Evolutionary conservation across 2,888 invertebrate species (phyloP).

Genomic region (Prosopocoilus inquinatus): DNA sequence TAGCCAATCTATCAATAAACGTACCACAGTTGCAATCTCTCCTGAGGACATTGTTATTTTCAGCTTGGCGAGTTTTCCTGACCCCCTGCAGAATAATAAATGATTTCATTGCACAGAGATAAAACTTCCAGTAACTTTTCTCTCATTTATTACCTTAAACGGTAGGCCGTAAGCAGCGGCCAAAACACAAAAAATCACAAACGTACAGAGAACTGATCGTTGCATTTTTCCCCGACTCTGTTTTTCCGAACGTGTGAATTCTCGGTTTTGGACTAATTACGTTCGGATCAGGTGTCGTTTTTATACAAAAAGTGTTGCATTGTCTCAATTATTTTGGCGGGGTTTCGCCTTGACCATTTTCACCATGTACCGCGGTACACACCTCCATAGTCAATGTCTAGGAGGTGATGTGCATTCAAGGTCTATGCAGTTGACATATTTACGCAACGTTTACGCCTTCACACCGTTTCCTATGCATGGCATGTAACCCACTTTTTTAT

Average conservation of each 20-base stretch:
- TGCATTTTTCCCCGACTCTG: neutral
- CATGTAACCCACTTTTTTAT: neutral
- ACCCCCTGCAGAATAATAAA: neutral
- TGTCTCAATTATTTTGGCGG: conserved; percentile 38
- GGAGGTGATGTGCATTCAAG: conserved; percentile 36
- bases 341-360: conserved; percentile 40
- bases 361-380: conserved; percentile 20
- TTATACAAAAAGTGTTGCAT: conserved; percentile 37
- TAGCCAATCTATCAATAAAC: conserved; percentile 10
- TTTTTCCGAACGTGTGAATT: conserved; percentile 10
- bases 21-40: conserved; percentile 34
- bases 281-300: conserved; percentile 28
- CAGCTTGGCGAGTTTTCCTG: neutral
- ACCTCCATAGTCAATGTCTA: conserved; percentile 37
- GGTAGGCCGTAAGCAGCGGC: conserved; percentile 8
- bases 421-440: conserved; percentile 41
- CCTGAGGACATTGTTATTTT: conserved; percentile 10
- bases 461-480: conserved; percentile 11
- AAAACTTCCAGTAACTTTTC: neutral
- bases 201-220: conserved; percentile 4
- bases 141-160: conserved; percentile 10
- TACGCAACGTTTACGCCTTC: conserved; percentile 30
- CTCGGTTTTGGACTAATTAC: conserved; percentile 31
- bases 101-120: neutral
- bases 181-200: conserved; percentile 13